Evolutionary conservation across 1,140 invertebrate species (phyloP), one percentile per base, ranked within the genome.

Genomic region (Chrysomallon squamiferum): DNA sequence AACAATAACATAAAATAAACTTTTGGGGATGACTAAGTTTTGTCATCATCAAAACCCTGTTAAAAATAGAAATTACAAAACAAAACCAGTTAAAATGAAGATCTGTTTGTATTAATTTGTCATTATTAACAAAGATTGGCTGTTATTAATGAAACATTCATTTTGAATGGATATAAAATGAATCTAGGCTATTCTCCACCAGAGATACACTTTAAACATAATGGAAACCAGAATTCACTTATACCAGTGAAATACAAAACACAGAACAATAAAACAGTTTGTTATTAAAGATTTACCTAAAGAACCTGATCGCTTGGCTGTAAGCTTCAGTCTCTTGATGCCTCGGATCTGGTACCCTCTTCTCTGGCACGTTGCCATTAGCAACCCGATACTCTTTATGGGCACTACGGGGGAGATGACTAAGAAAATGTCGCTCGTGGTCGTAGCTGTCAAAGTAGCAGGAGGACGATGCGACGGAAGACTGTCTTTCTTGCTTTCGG

Each of bases 271-370:
- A n/a, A n/a, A n/a, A n/a, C 15, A 25, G 0, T 52, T 25, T 22
- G 2, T 25, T 0, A 5, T 61, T 45, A 54, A 33, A 7, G 3
- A 61, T 70, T 71, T 68, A 84, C 82, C 82, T 27, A 84, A 64
- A 52, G 49, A 54, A 22, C 62, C 65, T n/a, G 75, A 75, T 33
- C 75, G 73, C 41, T 78, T 79, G 11, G 61, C 58, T 5, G 72
- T 74, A 5, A 84, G 66, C 27, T 70, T 75, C 1, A 65, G 49
- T 18, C 81, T 63, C 25, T 67, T 65, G 1, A 83, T 52, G 25
- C 82, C 82, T 35, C 76, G 67, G 9, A 82, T 63, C 65, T 78
- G 76, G 54, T 73, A 84, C 3, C 81, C 81, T 25, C 80, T 64
- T 41, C 75, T 69, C 66, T 83, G 81, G 65, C 73, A 74, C 0